These are phyloP conservation scores for Cephus sareptanus DNA, from an alignment of 2,888 invertebrate genomes.

Conservation along the genomic window DNA sequence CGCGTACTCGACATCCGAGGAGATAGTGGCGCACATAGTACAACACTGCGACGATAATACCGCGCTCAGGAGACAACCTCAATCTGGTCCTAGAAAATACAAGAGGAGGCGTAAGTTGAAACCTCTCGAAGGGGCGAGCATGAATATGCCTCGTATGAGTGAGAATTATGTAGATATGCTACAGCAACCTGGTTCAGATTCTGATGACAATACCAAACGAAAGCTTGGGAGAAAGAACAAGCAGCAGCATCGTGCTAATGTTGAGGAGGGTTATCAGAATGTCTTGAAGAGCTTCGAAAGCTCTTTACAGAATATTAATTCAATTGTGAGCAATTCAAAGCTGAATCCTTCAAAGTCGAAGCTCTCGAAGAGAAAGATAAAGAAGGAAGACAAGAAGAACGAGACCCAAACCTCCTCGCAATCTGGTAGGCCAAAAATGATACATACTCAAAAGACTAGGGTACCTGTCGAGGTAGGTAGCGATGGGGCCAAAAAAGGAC, in stretches of 20 bases:
- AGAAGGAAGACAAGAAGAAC: slow-evolving; percentile 60
- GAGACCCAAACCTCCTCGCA: slow-evolving; percentile 62
- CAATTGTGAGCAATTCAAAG: slow-evolving; percentile 66
- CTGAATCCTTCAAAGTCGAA: slow-evolving; percentile 54
- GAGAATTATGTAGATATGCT: slow-evolving; percentile 50
- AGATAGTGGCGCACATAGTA: slow-evolving; percentile 84
- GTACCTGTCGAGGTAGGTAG: slow-evolving; percentile 67
- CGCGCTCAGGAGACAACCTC: slow-evolving; percentile 82
- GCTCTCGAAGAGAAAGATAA: slow-evolving; percentile 53
- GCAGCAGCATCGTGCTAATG: slow-evolving; percentile 50
- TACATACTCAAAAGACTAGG: slow-evolving; percentile 77
- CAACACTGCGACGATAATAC: slow-evolving; percentile 89
- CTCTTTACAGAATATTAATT: slow-evolving; percentile 63
- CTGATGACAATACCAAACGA: slow-evolving; percentile 61
- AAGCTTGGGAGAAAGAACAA: slow-evolving; percentile 60
- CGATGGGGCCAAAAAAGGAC: slow-evolving; percentile 69
- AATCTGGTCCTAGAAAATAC: slow-evolving; percentile 83
- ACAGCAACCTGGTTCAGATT: slow-evolving; percentile 54
- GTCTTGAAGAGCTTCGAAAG: slow-evolving; percentile 61
- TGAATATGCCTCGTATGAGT: slow-evolving; percentile 38
- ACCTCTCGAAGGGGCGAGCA: slow-evolving; percentile 67
- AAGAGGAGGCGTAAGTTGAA: slow-evolving; percentile 83
- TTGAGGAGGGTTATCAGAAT: slow-evolving; percentile 61
- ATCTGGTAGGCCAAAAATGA: slow-evolving; percentile 77
- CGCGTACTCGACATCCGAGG: slow-evolving; percentile 76